Evolutionary conservation across 2,797 vertebrate genomes (phyloP), one percentile per base, ranked within the genome.

Genomic region (Catostomus latipinnis): DNA sequence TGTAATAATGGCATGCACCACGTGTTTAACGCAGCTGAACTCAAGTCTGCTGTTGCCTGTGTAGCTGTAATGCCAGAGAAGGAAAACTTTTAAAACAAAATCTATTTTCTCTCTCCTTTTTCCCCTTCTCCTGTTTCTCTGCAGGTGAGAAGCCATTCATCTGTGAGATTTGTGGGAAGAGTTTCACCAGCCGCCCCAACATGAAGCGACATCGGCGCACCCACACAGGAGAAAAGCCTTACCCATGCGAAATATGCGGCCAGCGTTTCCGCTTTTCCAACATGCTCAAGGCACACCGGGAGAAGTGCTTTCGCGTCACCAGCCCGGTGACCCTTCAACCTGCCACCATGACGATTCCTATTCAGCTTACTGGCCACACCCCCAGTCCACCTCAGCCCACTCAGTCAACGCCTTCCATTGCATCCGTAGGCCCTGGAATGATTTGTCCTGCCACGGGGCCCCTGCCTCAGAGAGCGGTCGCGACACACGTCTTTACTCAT

Each of bases 201-300:
- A 98, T 98, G 97, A 98, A 98, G 91, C 94, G 97, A n/a, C 97
- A 98, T 85, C 96, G 97, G 16, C 92, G 97, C 82, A 98, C 97
- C 3, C 97, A 98, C 94, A 98, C 97, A 0, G 97, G 97, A 34
- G 97, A 98, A 92, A 98, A 98, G 92, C 97, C 97, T 22, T 98
- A 98, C 65, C 96, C 97, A 0, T 98, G 97, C 13, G 97, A 98
- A 3, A 96, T 98, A 84, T 98, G 97, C 1, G 96, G 97, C 82
- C 96, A 97, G 92, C 96, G 97, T 56, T 98, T 98, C 88, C 96
- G 97, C 87, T 98, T 98, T 93, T 98, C 97, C 92, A 98, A 98
- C 94, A 98, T 98, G 97, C 96, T 98, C 6, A 98, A 98, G 91
- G 96, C 97, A 0, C 97, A 98, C 94, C 95, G 97, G 85, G 96